Conservation (phyloP, 2,797 vertebrate species). For the Pteropus rufus region DNA sequence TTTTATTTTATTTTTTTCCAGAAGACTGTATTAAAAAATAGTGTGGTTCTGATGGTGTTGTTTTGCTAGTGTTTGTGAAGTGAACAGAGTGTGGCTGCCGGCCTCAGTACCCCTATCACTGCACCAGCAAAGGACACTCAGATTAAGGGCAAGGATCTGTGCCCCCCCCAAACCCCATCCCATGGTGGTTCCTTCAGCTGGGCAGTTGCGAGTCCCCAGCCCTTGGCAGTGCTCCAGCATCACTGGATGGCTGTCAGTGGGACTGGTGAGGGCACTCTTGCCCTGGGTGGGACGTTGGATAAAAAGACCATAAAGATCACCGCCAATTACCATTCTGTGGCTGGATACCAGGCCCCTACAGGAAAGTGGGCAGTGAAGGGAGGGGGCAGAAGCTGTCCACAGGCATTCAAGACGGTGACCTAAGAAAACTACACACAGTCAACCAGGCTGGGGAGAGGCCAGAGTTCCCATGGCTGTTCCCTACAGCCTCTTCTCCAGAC, state of each 20-base stretch:
- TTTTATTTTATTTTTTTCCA: slow-evolving; percentile 48
- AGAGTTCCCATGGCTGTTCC: not conserved
- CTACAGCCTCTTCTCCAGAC: not conserved
- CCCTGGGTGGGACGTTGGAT: not conserved
- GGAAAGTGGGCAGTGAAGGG: not conserved
- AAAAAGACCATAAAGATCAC: not conserved
- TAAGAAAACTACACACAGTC: not conserved
- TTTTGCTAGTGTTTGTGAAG: not conserved
- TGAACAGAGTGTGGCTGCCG: not conserved
- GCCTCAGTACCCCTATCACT: not conserved
- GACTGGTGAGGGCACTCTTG: not conserved
- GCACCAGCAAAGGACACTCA: not conserved
- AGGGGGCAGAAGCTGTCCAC: not conserved
- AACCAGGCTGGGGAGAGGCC: not conserved
- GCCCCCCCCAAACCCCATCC: too few relatives aligned
- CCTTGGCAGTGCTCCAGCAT: too few relatives aligned
- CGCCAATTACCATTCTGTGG: not conserved
- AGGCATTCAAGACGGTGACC: not conserved
- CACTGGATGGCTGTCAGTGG: not conserved
- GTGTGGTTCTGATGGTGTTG: not conserved
- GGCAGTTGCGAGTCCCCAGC: not conserved
- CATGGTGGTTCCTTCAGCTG: fast-evolving
- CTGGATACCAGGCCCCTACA: not conserved
- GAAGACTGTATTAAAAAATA: not conserved
- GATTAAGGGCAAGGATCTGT: not conserved